Conservation (phyloP, 2,113 vertebrate genomes). For the Atherinomorus stipes region DNA sequence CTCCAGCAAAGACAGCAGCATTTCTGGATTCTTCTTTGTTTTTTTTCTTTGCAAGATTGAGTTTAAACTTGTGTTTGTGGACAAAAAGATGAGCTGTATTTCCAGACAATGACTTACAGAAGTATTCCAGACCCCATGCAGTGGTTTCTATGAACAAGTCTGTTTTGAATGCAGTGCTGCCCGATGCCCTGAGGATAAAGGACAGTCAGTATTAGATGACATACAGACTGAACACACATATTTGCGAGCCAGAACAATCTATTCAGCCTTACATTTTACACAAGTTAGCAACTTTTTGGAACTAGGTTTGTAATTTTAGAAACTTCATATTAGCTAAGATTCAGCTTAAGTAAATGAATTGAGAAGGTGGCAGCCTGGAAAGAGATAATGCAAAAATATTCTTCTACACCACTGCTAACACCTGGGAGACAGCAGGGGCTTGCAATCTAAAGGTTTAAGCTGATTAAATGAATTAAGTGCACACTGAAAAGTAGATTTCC, state of each 20-base stretch:
- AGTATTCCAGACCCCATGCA: neutral
- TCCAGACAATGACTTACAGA: neutral
- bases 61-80: neutral
- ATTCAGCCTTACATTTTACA: neutral
- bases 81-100: neutral
- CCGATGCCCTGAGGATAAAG: neutral
- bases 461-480: constrained; percentile 58
- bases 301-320: neutral
- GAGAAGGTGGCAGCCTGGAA: constrained; percentile 27
- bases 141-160: neutral
- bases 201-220: neutral
- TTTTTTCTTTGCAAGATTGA: neutral
- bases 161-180: neutral
- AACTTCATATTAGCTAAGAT: neutral
- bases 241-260: neutral
- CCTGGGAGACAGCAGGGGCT: constrained; percentile 59
- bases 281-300: neutral
- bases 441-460: constrained; percentile 49
- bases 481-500: constrained; percentile 46
- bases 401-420: constrained; percentile 28
- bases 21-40: neutral
- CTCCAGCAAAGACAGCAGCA: neutral
- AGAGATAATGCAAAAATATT: constrained; percentile 34
- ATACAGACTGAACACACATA: neutral
- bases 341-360: neutral